These are phyloP conservation scores for Ammodytes marinus DNA, from an alignment of 2,113 vertebrate genomes.

Conservation along the genomic window DNA sequence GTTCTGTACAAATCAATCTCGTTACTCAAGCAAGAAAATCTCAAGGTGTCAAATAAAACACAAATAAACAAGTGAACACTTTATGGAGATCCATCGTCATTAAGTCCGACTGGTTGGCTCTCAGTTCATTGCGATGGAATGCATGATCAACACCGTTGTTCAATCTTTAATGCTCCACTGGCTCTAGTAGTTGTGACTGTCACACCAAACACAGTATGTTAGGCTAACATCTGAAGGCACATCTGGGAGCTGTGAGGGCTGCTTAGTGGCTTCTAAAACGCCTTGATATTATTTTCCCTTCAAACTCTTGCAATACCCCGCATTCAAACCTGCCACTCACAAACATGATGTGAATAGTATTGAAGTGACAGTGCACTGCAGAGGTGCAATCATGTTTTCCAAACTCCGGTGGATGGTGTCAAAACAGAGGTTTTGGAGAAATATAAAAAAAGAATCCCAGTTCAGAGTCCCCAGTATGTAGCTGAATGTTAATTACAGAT, in stretches of 20 bases:
- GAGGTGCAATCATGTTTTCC: background rate
- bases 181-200: constrained; percentile 30
- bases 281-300: background rate
- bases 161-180: constrained; percentile 16
- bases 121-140: background rate
- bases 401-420: background rate
- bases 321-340: background rate
- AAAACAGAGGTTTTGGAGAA: background rate
- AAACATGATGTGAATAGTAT: background rate
- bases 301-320: background rate
- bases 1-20: too few species aligned
- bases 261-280: background rate
- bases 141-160: constrained; percentile 9
- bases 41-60: constrained; percentile 2
- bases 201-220: constrained; percentile 18
- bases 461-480: background rate
- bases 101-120: background rate
- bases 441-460: background rate
- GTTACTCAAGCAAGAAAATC: too few species aligned
- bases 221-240: background rate
- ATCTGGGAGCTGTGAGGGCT: background rate
- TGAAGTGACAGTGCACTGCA: background rate
- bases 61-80: constrained; percentile 37
- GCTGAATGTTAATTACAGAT: background rate
- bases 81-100: constrained; percentile 45